Evolutionary conservation across 2,113 vertebrate species (phyloP).

Genomic region (Oncorhynchus mykiss): DNA sequence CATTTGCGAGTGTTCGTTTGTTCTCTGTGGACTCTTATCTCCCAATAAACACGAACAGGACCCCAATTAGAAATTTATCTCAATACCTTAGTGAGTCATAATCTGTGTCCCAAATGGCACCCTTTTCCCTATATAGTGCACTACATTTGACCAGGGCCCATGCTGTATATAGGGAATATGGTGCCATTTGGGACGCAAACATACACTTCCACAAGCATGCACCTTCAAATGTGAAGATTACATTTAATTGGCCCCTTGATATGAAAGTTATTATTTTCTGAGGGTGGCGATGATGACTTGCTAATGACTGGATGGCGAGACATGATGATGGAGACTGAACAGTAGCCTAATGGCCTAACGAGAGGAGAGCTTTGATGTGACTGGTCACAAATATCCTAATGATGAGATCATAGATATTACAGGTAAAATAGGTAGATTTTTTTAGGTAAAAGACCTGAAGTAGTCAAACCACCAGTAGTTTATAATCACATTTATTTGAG

Average conservation of each 20-base stretch:
- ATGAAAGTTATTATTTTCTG: background rate
- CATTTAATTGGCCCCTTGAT: constrained; percentile 34
- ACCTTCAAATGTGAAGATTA: constrained; percentile 11
- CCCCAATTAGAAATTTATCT: constrained; percentile 44
- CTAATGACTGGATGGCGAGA: background rate
- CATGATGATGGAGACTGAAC: too few species aligned
- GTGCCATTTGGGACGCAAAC: too few species aligned
- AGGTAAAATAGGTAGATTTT: too few species aligned
- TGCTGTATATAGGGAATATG: too few species aligned
- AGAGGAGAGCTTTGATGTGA: too few species aligned
- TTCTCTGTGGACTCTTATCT: constrained; percentile 52
- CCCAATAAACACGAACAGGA: constrained; percentile 36
- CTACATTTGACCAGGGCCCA: background rate
- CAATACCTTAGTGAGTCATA: constrained; percentile 42
- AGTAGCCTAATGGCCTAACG: too few species aligned
- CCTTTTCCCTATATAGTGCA: too few species aligned
- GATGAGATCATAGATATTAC: too few species aligned
- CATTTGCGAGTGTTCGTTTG: constrained; percentile 26
- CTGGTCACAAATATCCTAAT: too few species aligned
- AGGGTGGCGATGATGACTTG: background rate
- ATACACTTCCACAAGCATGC: constrained; percentile 15
- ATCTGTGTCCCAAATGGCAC: background rate
- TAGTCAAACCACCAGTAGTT: too few species aligned
- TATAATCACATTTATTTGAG: too few species aligned
- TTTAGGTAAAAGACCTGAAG: too few species aligned